phyloP scores from a whole-genome alignment of 1,140 invertebrate species.

The Lasioglossum baleicum region DNA sequence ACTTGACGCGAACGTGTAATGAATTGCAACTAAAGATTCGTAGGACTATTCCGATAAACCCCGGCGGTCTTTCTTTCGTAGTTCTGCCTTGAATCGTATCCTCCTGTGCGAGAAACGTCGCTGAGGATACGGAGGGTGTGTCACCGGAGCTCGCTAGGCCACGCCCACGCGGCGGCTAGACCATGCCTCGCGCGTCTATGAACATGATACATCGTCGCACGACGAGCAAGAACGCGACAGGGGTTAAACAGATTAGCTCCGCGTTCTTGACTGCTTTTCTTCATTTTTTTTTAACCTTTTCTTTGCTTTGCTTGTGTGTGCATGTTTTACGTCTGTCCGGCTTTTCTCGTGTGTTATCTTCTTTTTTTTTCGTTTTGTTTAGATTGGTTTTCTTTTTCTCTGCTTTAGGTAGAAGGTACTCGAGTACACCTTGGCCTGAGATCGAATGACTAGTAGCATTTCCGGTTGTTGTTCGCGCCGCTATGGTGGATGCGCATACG shows the following conservation, averaged over 20 bases:
- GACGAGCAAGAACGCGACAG: neutral
- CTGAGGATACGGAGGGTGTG: no score
- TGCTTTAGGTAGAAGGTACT: constrained; percentile 55
- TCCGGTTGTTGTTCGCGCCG: constrained; percentile 87
- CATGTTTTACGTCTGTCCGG: neutral
- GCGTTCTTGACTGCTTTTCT: neutral
- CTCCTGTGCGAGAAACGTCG: no score
- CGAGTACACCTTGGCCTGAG: constrained; percentile 72
- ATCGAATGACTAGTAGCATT: constrained; percentile 83
- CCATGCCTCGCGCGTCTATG: neutral
- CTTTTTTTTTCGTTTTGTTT: neutral
- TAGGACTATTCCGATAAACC: no score
- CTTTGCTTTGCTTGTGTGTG: neutral
- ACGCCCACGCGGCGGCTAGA: no score
- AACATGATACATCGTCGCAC: neutral
- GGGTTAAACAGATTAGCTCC: neutral
- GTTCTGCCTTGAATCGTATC: no score
- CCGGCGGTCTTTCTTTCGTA: no score
- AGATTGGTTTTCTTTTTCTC: constrained; percentile 22
- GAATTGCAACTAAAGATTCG: no score
- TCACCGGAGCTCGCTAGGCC: no score
- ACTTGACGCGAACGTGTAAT: no score
- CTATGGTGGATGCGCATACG: constrained; percentile 85
- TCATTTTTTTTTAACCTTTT: neutral
- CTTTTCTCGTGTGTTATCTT: neutral